Base-by-base conservation (phyloP, 2,797 vertebrate species). In the Rhinella marina region DNA sequence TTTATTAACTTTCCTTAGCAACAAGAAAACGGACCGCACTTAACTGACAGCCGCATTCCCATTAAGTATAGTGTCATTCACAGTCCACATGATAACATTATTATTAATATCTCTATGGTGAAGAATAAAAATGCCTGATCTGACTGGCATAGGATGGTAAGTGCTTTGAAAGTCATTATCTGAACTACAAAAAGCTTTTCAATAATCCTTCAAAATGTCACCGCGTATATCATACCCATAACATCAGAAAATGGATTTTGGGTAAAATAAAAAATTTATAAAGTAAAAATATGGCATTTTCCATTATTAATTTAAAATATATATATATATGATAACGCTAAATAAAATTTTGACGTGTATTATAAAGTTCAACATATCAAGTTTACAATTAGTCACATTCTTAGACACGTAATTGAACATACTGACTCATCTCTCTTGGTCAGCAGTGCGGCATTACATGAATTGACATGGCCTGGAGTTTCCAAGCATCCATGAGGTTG, bases 151-250 rank as follows among this genome's bases (percentile, higher is more conserved):
- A 92, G 91, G 91, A 92, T 89, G 80, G 88, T 89, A 93, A 93
- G 88, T 93, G 82, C 90, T 93, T 93, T 92, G 88, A 91, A 94
- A 94, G 88, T 93, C 91, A 93, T 93, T 93, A 92, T 92, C 90
- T 91, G 90, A 93, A 94, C 93, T 88, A 92, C 85, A 93, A 93
- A 93, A 94, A 93, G 81, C 91, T 92, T 94, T 93, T 92, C 91
- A 94, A 92, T 93, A 93, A 94, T 94, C 91, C 91, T 94, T 94
- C 92, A 93, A 91, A 93, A 93, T 92, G 91, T 93, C 90, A 93
- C 91, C 88, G 66, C 85, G 90, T 81, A 89, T 78, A 92, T 92
- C 91, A 92, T 81, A 92, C 91, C 90, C 92, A 90, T 88, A 92
- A 91, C 90, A 93, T 91, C 91, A 92, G 93, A 93, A 93, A 93